Percentiles rank a stretch among this genome's conserved stretches.
Evolutionary conservation across 2,888 invertebrate species (phyloP).

Genomic region (Drosophila barbarae): DNA sequence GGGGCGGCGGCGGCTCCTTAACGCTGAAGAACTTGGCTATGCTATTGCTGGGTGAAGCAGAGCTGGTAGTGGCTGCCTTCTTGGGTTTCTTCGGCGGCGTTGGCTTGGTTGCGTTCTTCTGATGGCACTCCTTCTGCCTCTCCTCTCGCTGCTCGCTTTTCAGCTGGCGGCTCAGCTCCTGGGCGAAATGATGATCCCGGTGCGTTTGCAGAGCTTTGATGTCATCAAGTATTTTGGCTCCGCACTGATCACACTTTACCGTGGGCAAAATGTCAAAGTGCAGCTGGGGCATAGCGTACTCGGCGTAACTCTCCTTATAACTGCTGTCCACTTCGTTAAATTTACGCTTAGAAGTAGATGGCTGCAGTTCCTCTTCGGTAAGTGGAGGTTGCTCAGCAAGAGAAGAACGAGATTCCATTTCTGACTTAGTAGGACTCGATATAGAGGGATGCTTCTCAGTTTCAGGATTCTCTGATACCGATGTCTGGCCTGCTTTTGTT

Average conservation of each 20-base stretch:
- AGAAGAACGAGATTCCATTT: not conserved
- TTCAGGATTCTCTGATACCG: not conserved
- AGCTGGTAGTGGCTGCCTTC: constrained; percentile 18
- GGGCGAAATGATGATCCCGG: constrained; percentile 87
- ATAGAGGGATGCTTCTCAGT: constrained; percentile 1
- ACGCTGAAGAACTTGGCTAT: constrained; percentile 70
- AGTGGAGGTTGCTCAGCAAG: not conserved
- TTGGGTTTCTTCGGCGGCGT: constrained; percentile 47
- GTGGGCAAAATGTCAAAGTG: constrained; percentile 54
- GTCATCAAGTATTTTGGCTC: constrained; percentile 81
- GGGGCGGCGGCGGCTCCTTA: constrained; percentile 31
- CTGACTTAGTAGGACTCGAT: not conserved
- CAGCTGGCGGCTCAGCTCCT: constrained; percentile 83
- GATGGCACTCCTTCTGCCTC: not conserved
- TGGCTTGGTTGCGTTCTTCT: constrained; percentile 11
- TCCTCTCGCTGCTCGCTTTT: constrained; percentile 69
- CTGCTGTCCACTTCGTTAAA: constrained; percentile 27
- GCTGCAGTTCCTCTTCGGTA: constrained; percentile 19
- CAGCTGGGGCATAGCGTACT: constrained; percentile 68
- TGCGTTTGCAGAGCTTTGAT: constrained; percentile 83
- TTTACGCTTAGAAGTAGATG: constrained; percentile 55
- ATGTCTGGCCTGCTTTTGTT: not conserved
- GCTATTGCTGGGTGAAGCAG: constrained; percentile 32
- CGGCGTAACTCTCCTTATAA: constrained; percentile 71
- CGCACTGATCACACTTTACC: constrained; percentile 84